These are phyloP conservation scores for Sinodicranocentrus sp. DNA, from an alignment of 2,888 invertebrate genomes.

Conservation along the genomic window DNA sequence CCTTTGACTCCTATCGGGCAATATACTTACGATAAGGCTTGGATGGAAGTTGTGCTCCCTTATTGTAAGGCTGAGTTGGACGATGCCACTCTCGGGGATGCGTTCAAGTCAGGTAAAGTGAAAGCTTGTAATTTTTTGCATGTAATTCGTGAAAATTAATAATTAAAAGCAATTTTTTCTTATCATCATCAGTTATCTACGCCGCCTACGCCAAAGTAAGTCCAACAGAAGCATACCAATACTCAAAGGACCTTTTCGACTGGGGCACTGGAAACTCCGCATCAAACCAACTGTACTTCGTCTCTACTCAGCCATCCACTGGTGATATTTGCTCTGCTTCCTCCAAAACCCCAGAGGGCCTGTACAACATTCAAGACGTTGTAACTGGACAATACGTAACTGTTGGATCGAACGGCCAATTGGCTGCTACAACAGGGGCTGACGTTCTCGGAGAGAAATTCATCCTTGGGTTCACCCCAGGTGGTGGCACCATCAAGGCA, in stretches of 20 bases:
- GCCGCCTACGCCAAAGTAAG: slow-evolving; percentile 71
- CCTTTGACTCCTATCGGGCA: slow-evolving; percentile 73
- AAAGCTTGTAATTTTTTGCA: not conserved
- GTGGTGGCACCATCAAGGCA: slow-evolving; percentile 62
- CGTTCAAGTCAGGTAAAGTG: slow-evolving; percentile 67
- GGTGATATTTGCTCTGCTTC: slow-evolving; percentile 66
- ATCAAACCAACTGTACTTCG: slow-evolving; percentile 72
- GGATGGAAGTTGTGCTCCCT: slow-evolving; percentile 69
- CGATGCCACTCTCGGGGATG: slow-evolving; percentile 64
- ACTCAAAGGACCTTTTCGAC: slow-evolving; percentile 64
- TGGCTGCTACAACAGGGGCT: slow-evolving; percentile 53
- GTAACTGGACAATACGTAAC: slow-evolving; percentile 63
- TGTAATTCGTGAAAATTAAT: not conserved
- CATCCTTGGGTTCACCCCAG: slow-evolving; percentile 63
- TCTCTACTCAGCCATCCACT: slow-evolving; percentile 65
- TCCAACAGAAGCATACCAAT: slow-evolving; percentile 69
- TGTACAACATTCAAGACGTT: slow-evolving; percentile 69
- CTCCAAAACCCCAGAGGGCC: slow-evolving; percentile 68
- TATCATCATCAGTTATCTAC: slow-evolving; percentile 59
- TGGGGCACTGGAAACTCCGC: slow-evolving; percentile 74
- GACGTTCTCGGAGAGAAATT: slow-evolving; percentile 72
- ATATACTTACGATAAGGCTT: slow-evolving; percentile 60
- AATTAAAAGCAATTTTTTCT: not conserved
- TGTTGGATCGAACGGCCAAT: slow-evolving; percentile 29
- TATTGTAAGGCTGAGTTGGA: slow-evolving; percentile 68